Conservation (phyloP, 2,797 vertebrate genomes). For the Sebastes taczanowskii region DNA sequence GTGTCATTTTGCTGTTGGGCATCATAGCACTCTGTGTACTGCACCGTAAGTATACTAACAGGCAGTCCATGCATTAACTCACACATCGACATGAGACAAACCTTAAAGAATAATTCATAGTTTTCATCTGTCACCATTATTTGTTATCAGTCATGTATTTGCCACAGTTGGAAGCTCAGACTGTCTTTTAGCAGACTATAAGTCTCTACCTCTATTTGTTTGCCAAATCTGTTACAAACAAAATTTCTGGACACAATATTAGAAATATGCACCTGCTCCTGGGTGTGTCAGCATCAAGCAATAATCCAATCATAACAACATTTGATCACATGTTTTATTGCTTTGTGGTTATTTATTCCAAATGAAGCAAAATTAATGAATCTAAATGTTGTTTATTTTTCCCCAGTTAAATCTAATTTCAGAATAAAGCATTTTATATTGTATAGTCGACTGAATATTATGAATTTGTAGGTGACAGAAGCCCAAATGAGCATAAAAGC, state of each 20-base stretch:
- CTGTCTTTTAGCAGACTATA: neutral
- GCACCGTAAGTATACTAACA: conserved; percentile 53
- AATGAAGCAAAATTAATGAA: neutral
- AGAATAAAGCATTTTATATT: neutral
- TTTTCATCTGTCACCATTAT: neutral
- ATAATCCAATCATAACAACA: too few species aligned
- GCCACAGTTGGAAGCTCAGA: neutral
- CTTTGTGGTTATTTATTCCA: neutral
- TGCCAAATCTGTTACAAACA: neutral
- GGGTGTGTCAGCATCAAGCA: too few species aligned
- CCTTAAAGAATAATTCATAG: neutral
- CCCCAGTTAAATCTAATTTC: neutral
- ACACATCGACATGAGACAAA: neutral
- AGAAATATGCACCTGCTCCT: too few species aligned
- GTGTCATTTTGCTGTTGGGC: conserved; percentile 41
- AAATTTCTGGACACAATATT: neutral
- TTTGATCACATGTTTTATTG: too few species aligned
- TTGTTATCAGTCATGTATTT: neutral
- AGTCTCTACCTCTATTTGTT: too few species aligned
- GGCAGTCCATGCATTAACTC: neutral
- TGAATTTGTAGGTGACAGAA: neutral
- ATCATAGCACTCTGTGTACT: conserved; percentile 24
- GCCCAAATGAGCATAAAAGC: neutral
- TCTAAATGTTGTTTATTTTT: neutral
- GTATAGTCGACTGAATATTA: neutral